phyloP scores from a whole-genome alignment of 2,797 vertebrate species.

The Manis crassicaudata region DNA sequence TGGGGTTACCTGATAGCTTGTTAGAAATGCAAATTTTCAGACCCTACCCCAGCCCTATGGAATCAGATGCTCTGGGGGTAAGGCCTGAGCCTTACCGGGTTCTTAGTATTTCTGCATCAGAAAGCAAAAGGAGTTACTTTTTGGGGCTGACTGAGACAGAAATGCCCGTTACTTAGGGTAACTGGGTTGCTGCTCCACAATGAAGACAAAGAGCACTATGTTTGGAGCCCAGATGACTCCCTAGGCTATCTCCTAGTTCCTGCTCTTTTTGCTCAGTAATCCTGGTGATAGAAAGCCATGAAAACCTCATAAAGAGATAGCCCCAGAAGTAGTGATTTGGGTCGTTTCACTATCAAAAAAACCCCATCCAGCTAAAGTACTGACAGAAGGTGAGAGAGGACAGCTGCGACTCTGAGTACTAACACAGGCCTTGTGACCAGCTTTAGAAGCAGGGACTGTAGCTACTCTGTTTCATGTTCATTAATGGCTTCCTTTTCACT shows the following conservation, averaged over 20 bases:
- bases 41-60: not conserved
- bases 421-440: not conserved
- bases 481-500: not conserved
- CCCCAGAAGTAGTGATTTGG: not conserved
- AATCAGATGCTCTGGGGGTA: conserved; percentile 32
- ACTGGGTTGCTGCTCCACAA: not conserved
- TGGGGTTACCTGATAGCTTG: conserved; percentile 23
- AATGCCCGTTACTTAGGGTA: not conserved
- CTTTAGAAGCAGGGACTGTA: not conserved
- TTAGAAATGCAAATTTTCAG: conserved; percentile 53
- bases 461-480: not conserved
- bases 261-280: not conserved
- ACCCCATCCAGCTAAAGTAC: not conserved
- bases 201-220: not conserved
- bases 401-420: not conserved
- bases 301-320: not conserved
- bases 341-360: not conserved
- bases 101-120: too few species aligned
- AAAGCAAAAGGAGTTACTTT: not conserved
- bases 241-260: not conserved
- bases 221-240: not conserved
- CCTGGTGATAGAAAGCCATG: not conserved
- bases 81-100: not conserved
- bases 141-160: not conserved
- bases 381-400: not conserved